A percentile compares a stretch with the other conserved stretches of the same genome.
Evolutionary conservation across 2,888 invertebrate genomes (phyloP).

Genomic region (Alentia gelatinosa): DNA sequence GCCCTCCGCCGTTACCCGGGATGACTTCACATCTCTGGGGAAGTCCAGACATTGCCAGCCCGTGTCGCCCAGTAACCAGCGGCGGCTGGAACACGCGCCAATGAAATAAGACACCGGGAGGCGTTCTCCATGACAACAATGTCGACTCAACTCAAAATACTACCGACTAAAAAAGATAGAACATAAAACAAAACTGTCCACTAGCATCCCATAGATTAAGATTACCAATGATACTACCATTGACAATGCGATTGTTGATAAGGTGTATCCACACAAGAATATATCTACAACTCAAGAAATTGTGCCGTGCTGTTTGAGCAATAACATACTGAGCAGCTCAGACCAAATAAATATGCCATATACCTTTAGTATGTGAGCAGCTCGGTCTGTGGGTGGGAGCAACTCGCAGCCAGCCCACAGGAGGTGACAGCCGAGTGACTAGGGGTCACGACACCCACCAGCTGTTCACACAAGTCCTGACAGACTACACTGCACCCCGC

Average conservation of each 20-base stretch:
- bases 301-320: too few relatives aligned
- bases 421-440: not conserved
- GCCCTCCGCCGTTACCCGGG: not conserved
- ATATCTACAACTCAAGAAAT: too few relatives aligned
- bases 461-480: conserved; percentile 23
- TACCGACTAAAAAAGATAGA: too few relatives aligned
- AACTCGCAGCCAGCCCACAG: not conserved
- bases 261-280: too few relatives aligned
- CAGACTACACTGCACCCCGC: not conserved
- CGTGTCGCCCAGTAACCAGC: not conserved
- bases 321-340: not conserved
- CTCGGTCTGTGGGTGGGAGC: not conserved
- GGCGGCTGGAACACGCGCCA: not conserved
- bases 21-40: not conserved
- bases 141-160: too few relatives aligned
- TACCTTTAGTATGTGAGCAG: not conserved
- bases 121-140: not conserved
- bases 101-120: not conserved
- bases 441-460: conserved; percentile 26
- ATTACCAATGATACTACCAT: too few relatives aligned
- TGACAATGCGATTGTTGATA: too few relatives aligned
- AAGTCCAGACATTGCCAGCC: not conserved
- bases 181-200: too few relatives aligned
- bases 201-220: too few relatives aligned
- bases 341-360: not conserved